These are phyloP conservation scores for Trachymyrmex septentrionalis DNA, from an alignment of 1,140 invertebrate species.

Conservation along the genomic window DNA sequence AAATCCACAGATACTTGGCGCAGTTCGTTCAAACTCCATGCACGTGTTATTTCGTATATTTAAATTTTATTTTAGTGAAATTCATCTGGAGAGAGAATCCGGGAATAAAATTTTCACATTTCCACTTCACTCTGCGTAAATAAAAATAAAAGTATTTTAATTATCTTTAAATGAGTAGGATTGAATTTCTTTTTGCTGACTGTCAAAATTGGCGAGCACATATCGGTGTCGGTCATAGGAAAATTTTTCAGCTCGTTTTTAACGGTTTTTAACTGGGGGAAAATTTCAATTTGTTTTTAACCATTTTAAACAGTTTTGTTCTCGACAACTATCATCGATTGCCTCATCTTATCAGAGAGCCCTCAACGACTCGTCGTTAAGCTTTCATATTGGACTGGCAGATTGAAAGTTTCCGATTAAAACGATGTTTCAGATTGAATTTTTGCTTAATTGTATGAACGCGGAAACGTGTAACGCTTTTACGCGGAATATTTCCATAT, in stretches of 20 bases:
- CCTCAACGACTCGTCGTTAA: constrained; percentile 14
- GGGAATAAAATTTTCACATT: neutral
- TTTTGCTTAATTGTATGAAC: constrained; percentile 32
- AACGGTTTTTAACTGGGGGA: no score
- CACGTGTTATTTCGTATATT: neutral
- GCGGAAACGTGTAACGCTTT: constrained; percentile 19
- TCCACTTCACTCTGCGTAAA: neutral
- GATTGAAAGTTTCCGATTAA: constrained; percentile 8
- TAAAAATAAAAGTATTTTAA: constrained; percentile 21
- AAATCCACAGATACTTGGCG: neutral
- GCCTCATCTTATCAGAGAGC: constrained; percentile 9
- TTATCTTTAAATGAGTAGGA: constrained; percentile 1
- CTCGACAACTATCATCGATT: constrained; percentile 19
- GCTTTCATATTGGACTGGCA: neutral
- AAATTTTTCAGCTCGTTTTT: neutral
- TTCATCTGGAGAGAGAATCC: neutral
- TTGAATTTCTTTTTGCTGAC: constrained; percentile 3
- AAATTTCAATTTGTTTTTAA: neutral
- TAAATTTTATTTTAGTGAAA: constrained; percentile 21
- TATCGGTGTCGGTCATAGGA: neutral
- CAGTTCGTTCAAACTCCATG: neutral
- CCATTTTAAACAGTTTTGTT: constrained; percentile 9
- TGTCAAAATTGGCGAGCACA: neutral
- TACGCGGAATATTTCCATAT: constrained; percentile 33
- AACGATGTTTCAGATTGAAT: no score